A percentile compares a stretch with the other conserved stretches of the same genome.
Conservation (phyloP, 2,797 vertebrate genomes). For the Acanthurus tractus region DNA sequence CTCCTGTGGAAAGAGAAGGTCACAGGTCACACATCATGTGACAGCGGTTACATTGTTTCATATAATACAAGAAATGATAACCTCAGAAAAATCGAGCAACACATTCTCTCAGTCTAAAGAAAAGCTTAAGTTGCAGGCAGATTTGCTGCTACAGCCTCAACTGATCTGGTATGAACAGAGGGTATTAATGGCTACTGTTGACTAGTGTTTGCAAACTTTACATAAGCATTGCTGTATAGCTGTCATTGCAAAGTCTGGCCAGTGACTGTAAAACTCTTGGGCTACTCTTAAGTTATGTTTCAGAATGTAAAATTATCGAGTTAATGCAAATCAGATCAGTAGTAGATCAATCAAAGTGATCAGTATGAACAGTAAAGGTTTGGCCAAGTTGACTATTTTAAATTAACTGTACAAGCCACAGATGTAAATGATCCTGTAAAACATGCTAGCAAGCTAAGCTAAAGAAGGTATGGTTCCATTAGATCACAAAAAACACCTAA, state of each 20-base stretch:
- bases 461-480: not conserved
- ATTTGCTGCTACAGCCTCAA: not conserved
- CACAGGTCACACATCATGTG: conserved; percentile 3
- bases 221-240: no score
- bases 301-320: not conserved
- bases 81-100: not conserved
- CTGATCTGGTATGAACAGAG: not conserved
- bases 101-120: not conserved
- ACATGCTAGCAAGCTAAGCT: not conserved
- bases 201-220: not conserved
- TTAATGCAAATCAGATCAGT: no score
- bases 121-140: not conserved
- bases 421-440: not conserved
- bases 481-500: not conserved
- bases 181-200: not conserved
- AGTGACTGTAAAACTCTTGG: not conserved
- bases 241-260: no score
- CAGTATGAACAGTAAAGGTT: no score
- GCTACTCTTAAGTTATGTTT: not conserved
- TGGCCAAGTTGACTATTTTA: not conserved
- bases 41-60: not conserved
- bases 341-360: no score
- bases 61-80: not conserved
- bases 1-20: conserved; percentile 84
- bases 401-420: not conserved